Evolutionary conservation across 2,888 invertebrate genomes (phyloP), one percentile per base, ranked within the genome.

Genomic region (Philereme vetulata): DNA sequence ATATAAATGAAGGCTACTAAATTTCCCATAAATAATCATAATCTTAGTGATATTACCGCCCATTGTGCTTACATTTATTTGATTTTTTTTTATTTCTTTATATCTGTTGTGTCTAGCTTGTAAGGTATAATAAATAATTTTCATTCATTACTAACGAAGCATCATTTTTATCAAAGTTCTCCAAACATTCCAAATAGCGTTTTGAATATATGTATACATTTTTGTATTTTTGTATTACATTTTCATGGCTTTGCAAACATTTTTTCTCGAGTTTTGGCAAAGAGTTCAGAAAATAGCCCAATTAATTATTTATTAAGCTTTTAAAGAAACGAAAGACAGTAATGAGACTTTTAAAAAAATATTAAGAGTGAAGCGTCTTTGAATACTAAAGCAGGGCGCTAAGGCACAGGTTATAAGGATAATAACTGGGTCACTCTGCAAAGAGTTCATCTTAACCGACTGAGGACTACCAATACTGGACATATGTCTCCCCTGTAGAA

Each of bases 261-360:
- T 78, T 68, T 35, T 63, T 60, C 56, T 65, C 60, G 68, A 68
- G 62, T 57, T 76, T 75, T 70, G 68, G 67, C 70, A 74, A 80
- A 76, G 80, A 80, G 76, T 80, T 83, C 72, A 70, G 61, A 72
- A 78, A 80, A 81, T 80, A 70, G 67, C 74, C 68, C 70, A 82
- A 82, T 88, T 85, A 86, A 84, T 85, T 73, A 86, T 88, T 84
- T 84, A 88, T 81, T 75, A 84, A 74, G 82, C 85, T 85, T 81
- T 86, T 82, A 81, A 80, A 80, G 78, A 74, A 80, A 72, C 72
- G 70, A 66, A 71, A 75, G 68, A 77, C 73, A 70, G 75, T 82
- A 85, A 82, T 74, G 76, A 82, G 71, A 61, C 66, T 73, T 78
- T 56, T 75, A 70, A 72, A 80, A 80, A 77, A 74, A 65, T 62